Conservation (phyloP, 2,888 invertebrate species). For the Harpalus rubripes region DNA sequence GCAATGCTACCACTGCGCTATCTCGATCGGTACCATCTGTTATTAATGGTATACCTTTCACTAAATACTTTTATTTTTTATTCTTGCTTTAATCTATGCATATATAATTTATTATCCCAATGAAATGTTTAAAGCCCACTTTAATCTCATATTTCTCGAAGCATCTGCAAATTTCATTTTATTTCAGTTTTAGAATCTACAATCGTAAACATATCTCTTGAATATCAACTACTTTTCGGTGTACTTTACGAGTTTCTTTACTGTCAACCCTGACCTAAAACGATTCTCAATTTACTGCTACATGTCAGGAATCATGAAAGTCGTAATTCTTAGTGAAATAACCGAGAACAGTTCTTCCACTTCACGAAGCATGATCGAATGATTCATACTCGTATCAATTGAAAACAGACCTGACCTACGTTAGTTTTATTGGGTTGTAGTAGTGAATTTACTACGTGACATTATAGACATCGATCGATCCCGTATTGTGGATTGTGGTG, state of each 20-base stretch:
- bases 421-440: not conserved
- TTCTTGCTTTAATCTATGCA: no score
- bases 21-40: no score
- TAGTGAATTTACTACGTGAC: not conserved
- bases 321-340: not conserved
- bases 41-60: no score
- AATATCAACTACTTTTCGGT: not conserved
- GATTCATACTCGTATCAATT: not conserved
- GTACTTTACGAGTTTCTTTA: not conserved
- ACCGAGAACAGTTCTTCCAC: not conserved
- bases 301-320: not conserved
- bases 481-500: not conserved
- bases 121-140: not conserved
- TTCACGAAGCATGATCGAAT: not conserved
- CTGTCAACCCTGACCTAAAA: not conserved
- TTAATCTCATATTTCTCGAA: not conserved
- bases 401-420: not conserved
- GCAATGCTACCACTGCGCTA: no score
- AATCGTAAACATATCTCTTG: not conserved
- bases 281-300: not conserved
- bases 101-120: no score
- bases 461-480: not conserved
- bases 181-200: not conserved
- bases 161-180: not conserved
- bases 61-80: no score